Conservation (phyloP, 2,113 vertebrate species). For the Pteruthius melanotis region DNA sequence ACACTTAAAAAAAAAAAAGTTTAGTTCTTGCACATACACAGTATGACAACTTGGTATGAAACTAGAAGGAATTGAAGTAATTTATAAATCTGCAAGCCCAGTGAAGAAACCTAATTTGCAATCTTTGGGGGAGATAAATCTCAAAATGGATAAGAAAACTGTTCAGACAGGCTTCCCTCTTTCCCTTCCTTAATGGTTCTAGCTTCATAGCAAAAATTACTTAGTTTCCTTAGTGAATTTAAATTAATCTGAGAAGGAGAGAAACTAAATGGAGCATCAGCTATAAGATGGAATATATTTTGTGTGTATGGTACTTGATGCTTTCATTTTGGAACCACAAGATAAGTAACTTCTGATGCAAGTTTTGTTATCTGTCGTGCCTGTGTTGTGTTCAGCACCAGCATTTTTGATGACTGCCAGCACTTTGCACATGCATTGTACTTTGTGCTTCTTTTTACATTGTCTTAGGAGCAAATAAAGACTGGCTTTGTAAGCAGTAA, state of each 20-base stretch:
- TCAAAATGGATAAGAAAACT: neutral
- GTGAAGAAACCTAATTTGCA: neutral
- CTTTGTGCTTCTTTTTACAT: neutral
- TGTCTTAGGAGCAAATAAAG: neutral
- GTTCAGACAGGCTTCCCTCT: neutral
- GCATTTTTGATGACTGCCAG: neutral
- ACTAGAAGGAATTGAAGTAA: neutral
- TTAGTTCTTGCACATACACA: neutral
- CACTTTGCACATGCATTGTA: accelerated
- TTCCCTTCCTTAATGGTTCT: neutral
- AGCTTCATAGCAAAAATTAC: neutral
- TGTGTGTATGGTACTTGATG: neutral
- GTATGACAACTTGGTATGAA: neutral
- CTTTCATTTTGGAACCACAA: neutral
- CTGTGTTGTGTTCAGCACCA: neutral
- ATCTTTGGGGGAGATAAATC: neutral
- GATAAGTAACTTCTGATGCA: neutral
- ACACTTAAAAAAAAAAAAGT: neutral
- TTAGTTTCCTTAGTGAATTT: neutral
- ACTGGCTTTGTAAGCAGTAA: neutral
- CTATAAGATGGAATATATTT: neutral
- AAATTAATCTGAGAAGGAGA: neutral
- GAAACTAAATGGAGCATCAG: neutral
- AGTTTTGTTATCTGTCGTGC: neutral
- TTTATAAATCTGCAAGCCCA: neutral